Evolutionary conservation across 2,113 vertebrate genomes (phyloP), one percentile per base, ranked within the genome.

Genomic region (Numenius arquata): DNA sequence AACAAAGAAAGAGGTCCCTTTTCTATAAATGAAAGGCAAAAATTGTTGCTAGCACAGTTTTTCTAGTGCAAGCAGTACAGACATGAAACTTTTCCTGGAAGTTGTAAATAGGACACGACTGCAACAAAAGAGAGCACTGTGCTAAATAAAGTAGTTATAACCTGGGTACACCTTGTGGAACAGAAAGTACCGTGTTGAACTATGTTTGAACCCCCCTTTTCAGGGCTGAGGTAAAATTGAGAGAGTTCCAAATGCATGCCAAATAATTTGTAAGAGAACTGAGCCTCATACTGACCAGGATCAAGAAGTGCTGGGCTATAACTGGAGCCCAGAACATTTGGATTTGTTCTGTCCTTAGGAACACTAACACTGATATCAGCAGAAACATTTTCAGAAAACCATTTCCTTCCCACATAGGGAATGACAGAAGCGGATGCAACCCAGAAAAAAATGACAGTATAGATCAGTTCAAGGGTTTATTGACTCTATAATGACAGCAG

Each of bases 351-450:
- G 30, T 88, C 56, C 59, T 85, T 40, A 40, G 55, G 36, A 95
- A 38, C 9, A 80, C 12, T 5, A 30, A 14, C 0, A 21, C 3
- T 78, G 30, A 20, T 61, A 88, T 40, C 45, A 95, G 68, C 61
- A 94, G 65, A 85, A 97, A 32, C 2, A 9, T 56, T 84, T 80
- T 92, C 65, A 92, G 83, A 92, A 96, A 96, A 74, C 19, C 9
- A 56, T 63, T 75, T 91, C 43, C 40, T 56, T 66, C 25, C 11
- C 52, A 61, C 8, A 1, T 2, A 68, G 34, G 29, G 40, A 85
- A 73, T 1, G 4, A 26, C 48, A 93, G 32, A 88, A 85, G 30
- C 67, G 29, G 10, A 81, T 56, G 34, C 13, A 72, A 71, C 32
- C 6, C 13, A 38, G 15, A 68, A 89, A 68, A 91, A 41, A 93